phyloP scores from a whole-genome alignment of 2,113 vertebrate species.

The Notothenia coriiceps region DNA sequence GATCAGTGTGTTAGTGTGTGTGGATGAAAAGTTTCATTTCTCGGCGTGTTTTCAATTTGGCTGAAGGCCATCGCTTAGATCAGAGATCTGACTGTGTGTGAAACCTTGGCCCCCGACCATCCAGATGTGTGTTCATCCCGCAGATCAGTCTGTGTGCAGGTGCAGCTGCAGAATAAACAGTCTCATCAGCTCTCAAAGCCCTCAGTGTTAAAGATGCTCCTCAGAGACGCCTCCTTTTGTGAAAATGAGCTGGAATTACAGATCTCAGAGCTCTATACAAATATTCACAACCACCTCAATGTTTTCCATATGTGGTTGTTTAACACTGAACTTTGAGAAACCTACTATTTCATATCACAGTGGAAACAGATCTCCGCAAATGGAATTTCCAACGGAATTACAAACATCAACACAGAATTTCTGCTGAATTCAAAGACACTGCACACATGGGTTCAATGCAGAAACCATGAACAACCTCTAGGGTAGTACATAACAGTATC shows the following conservation, averaged over 20 bases:
- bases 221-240: conserved; percentile 1
- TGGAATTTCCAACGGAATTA: background rate
- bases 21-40: conserved; percentile 3
- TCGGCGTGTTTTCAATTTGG: conserved; percentile 24
- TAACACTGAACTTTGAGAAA: background rate
- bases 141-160: conserved; percentile 28
- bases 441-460: background rate
- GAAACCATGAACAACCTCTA: conserved; percentile 2
- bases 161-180: conserved; percentile 34
- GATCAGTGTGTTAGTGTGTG: conserved; percentile 22
- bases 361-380: conserved; percentile 1
- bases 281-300: background rate
- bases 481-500: background rate
- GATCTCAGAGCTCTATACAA: conserved; percentile 12
- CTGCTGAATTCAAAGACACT: background rate
- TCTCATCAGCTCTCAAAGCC: conserved; percentile 16
- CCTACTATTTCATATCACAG: background rate
- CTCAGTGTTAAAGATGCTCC: conserved; percentile 19
- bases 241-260: conserved; percentile 24
- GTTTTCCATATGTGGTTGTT: conserved; percentile 2
- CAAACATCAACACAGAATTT: conserved; percentile 9
- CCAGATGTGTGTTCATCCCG: conserved; percentile 54
- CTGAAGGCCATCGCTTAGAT: conserved; percentile 20
- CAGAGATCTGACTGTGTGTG: conserved; percentile 11
- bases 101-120: conserved; percentile 16